phyloP scores from a whole-genome alignment of 2,113 vertebrate genomes.

The Sturnira hondurensis region DNA sequence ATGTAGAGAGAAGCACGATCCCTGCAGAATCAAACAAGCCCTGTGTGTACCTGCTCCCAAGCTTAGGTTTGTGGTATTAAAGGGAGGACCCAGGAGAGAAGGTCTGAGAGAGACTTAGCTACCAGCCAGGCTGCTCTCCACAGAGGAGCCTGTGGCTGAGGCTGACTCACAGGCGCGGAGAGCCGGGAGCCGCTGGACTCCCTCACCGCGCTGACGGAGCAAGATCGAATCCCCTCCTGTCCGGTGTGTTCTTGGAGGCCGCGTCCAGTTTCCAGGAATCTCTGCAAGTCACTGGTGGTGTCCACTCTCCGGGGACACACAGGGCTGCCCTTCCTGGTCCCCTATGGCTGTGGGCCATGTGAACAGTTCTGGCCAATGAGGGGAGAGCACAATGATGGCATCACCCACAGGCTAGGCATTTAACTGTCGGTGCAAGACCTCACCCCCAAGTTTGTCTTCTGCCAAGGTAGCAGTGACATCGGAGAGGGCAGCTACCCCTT shows the following conservation, averaged over 20 bases:
- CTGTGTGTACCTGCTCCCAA: not conserved
- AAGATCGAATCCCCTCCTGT: accelerated
- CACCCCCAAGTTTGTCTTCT: not conserved
- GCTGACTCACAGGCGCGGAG: not conserved
- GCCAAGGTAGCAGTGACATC: not conserved
- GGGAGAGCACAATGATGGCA: not conserved
- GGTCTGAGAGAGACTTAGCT: not conserved
- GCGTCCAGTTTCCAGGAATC: not conserved
- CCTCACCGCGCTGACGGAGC: accelerated
- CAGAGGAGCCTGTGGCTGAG: accelerated
- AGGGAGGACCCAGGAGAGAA: not conserved
- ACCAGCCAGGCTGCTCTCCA: not conserved
- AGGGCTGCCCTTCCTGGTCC: not conserved
- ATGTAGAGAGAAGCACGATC: not conserved
- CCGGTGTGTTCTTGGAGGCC: not conserved
- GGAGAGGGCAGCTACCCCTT: not conserved
- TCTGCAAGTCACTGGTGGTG: not conserved
- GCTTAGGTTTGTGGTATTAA: too few species aligned
- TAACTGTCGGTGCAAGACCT: not conserved
- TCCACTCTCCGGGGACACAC: not conserved
- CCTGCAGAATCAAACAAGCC: not conserved
- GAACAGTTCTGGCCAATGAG: not conserved
- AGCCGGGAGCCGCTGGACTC: accelerated
- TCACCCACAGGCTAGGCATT: not conserved
- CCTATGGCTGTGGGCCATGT: not conserved